Percentiles rank a stretch among this genome's conserved stretches.
phyloP scores from a whole-genome alignment of 2,888 invertebrate genomes.

The Pristionchus mayeri region DNA sequence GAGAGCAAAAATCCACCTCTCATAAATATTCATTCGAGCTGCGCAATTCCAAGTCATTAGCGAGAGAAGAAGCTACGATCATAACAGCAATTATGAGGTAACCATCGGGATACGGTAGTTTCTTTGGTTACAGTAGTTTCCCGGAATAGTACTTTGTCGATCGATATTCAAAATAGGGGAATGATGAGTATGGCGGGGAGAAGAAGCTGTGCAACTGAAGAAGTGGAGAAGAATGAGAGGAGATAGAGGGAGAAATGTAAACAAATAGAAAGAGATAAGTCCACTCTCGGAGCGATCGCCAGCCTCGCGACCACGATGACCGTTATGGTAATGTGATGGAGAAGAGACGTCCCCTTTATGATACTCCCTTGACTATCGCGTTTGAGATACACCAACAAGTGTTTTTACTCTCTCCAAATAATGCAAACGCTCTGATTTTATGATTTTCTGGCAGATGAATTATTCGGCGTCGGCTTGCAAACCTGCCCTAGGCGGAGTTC shows the following conservation, averaged over 20 bases:
- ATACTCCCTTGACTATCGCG: too few relatives aligned
- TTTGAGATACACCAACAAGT: too few relatives aligned
- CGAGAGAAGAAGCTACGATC: too few relatives aligned
- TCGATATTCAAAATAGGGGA: conserved; percentile 13
- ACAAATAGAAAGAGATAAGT: conserved; percentile 42
- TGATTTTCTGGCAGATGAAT: too few relatives aligned
- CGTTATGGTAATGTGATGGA: background rate
- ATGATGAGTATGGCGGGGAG: conserved; percentile 21
- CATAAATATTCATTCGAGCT: too few relatives aligned
- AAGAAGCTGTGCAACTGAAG: conserved; percentile 42
- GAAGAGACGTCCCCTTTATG: too few relatives aligned
- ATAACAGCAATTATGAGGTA: too few relatives aligned
- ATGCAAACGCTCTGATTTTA: too few relatives aligned
- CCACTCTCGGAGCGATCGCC: conserved; percentile 23
- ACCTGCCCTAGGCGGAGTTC: too few relatives aligned
- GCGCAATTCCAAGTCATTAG: too few relatives aligned
- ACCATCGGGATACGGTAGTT: background rate
- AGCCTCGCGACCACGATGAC: background rate
- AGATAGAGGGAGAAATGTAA: conserved; percentile 31
- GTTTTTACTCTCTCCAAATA: too few relatives aligned
- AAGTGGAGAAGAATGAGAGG: conserved; percentile 23
- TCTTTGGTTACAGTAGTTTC: background rate
- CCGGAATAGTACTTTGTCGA: background rate
- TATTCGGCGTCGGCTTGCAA: too few relatives aligned
- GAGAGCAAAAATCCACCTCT: background rate